Base-by-base conservation (phyloP, 2,113 vertebrate species). In the Sphyrna mokarran region DNA sequence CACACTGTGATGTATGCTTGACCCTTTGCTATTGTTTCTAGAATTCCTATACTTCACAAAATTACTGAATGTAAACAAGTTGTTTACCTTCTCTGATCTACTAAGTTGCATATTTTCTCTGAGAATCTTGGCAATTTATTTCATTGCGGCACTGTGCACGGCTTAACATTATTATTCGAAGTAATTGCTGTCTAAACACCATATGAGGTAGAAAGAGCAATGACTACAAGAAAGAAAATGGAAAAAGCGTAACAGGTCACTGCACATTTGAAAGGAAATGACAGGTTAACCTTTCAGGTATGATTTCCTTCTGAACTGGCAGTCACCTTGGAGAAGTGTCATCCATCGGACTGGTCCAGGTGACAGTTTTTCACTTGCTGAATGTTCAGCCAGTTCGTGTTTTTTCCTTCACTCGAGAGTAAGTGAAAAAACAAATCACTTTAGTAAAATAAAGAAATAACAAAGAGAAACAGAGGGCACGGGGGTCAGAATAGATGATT, bases 271-370 rank as follows among this genome's bases (percentile, higher is more conserved):
- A 66, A 66, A n/a, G 13, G 20, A n/a, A 90, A 37, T 66, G 61
- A 66, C 89, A 33, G 61, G 61, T 68, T 68, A 93, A 93, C 89
- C 61, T 93, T 37, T 66, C 61, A 2, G 61, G 5, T 93, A 37
- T 93, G 16, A 66, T 93, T 93, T 93, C 37, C 58, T 33, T 93
- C 89, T 37, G n/a, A 93, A 63, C 89, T 61, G 54, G 87, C 48
- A 89, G 48, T 89, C 43, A 58, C 48, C 33, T 91, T 29, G n/a
- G 6, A 37, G 54, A 61, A n/a, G 54, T 3, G 1, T 14, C 33
- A 66, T 93, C 66, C 89, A 66, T 7, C 8, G 7, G 58, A 68
- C 33, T 18, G 54, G 29, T 23, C 16, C 22, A 6, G 37, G 8
- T 8, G 89, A 63, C 40, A 22, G 89, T 37, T 11, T 90, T 90